Base-by-base conservation (phyloP, 2,888 invertebrate genomes). In the Himalopsyche kuldschensis region DNA sequence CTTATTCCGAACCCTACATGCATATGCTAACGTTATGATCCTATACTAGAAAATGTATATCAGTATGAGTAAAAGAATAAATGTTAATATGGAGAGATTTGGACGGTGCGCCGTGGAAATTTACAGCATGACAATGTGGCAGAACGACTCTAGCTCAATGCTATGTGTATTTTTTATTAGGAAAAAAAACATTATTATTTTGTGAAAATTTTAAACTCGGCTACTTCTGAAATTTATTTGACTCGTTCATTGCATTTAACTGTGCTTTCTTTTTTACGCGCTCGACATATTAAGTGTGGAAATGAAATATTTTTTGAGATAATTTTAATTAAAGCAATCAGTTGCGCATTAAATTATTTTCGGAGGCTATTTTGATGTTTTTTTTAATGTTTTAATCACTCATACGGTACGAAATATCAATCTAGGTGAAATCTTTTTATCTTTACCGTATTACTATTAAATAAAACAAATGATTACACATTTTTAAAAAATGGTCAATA, bases 161-260 rank as follows among this genome's bases (percentile, higher is more conserved):
- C 10, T 48, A 48, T 48, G n/a, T 48, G n/a, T 17, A 48, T 48
- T 17, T 48, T 24, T 63, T 63, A 24, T 63, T 24, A 17, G 20
- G 24, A 17, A 11, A 24, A 17, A 63, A 63, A 63, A 63, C 63
- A 24, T 24, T 63, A 8, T 24, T 63, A 24, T 63, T 63, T 63
- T 24, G 4, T n/a, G 10, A 63, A 24, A 63, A 63, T 8, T 8
- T 24, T 27, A 63, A 8, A 63, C 63, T 24, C 27, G 4, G 63
- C 8, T n/a, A 48, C 63, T 47, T 48, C 24, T 47, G 35, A 48
- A 82, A 84, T 84, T 82, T 84, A 82, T 80, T 11, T 78, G 30
- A 31, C 8, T 69, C 75, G 84, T 82, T 82, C 82, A 84, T 84
- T 82, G 84, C 82, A 84, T 84, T 82, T 77, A 76, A 84, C 78